phyloP scores from a whole-genome alignment of 2,113 vertebrate genomes.

The Rhinoderma darwinii region DNA sequence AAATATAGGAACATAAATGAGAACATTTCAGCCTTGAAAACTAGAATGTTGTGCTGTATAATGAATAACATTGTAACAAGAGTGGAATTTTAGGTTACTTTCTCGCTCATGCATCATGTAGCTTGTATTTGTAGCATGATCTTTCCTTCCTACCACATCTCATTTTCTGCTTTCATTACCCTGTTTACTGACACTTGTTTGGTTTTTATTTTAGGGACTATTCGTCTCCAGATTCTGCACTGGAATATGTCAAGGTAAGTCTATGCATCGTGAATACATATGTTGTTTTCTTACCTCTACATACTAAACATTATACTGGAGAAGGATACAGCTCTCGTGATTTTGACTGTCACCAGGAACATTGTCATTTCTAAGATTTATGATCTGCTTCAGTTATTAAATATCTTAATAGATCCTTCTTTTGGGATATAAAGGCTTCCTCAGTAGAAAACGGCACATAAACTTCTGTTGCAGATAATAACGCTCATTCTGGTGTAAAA shows the following conservation, averaged over 20 bases:
- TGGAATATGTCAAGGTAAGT: conserved; percentile 89
- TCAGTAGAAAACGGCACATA: too few species aligned
- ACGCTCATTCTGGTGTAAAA: too few species aligned
- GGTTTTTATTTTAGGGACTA: conserved; percentile 73
- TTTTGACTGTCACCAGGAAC: neutral
- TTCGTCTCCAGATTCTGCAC: conserved; percentile 71
- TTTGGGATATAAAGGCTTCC: too few species aligned
- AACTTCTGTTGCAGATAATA: too few species aligned
- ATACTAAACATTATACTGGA: neutral
- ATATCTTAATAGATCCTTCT: too few species aligned
- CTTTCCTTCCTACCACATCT: neutral
- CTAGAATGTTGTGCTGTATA: neutral
- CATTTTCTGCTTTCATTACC: neutral
- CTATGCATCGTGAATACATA: neutral
- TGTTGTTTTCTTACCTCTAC: too few species aligned
- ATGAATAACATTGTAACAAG: neutral
- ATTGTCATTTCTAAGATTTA: neutral
- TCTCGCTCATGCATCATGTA: too few species aligned
- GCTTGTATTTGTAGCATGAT: neutral
- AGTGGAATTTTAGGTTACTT: neutral
- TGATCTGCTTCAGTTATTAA: neutral
- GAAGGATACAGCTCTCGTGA: neutral
- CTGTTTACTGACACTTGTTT: conserved; percentile 19
- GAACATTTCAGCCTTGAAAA: conserved; percentile 7
- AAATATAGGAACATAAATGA: neutral